A percentile compares a stretch with the other conserved stretches of the same genome.
Evolutionary conservation across 2,888 invertebrate species (phyloP).

Genomic region (Chironomus riparius): DNA sequence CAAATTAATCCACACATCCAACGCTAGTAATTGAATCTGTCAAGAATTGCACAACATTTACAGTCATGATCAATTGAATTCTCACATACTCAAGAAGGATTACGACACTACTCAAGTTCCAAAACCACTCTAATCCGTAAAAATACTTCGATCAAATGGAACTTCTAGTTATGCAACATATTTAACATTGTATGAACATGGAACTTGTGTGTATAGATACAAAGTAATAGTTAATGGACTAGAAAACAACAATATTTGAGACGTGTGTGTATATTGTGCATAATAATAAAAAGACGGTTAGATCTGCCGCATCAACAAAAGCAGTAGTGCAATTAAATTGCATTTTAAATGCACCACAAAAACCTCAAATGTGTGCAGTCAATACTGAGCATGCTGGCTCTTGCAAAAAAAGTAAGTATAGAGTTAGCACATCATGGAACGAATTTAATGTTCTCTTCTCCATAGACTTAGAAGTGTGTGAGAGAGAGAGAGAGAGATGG

Average conservation of each 20-base stretch:
- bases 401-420: background rate
- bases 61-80: no score
- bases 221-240: background rate
- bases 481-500: background rate
- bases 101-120: no score
- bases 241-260: conserved; percentile 1
- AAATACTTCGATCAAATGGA: no score
- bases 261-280: background rate
- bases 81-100: no score
- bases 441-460: conserved; percentile 12
- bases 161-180: no score
- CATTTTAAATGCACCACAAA: conserved; percentile 14
- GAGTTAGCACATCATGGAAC: conserved; percentile 9
- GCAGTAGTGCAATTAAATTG: conserved; percentile 15
- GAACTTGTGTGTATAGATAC: background rate
- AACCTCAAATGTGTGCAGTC: conserved; percentile 11
- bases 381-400: background rate
- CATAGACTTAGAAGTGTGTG: background rate
- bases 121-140: no score
- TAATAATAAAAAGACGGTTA: background rate
- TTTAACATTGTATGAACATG: no score
- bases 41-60: no score
- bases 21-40: no score
- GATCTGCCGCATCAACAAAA: background rate
- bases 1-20: no score